Percentiles rank a stretch among this genome's conserved stretches.
Evolutionary conservation across 2,797 vertebrate genomes (phyloP).

Genomic region (Melanogrammus aeglefinus): DNA sequence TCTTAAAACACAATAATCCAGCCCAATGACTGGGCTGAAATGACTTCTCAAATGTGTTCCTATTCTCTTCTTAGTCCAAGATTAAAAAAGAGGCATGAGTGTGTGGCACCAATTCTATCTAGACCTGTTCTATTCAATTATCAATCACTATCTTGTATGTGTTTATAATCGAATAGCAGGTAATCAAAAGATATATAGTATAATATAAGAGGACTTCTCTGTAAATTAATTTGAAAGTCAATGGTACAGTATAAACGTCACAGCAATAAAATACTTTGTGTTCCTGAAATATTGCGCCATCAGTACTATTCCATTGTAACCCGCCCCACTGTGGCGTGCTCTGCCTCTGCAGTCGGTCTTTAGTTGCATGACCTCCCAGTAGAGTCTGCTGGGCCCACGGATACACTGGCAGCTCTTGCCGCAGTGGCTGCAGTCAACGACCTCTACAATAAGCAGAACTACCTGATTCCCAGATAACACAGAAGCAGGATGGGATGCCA

Average conservation of each 20-base stretch:
- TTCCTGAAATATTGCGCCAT: neutral
- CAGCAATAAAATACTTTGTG: neutral
- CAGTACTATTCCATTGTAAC: neutral
- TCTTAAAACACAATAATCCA: neutral
- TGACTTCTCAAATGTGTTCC: neutral
- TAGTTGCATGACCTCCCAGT: conserved; percentile 9
- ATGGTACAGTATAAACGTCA: neutral
- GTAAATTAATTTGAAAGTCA: neutral
- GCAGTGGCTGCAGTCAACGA: conserved; percentile 42
- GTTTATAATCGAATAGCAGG: neutral
- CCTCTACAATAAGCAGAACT: conserved; percentile 26
- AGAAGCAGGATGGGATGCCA: conserved; percentile 14
- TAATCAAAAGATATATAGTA: neutral
- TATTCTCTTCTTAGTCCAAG: neutral
- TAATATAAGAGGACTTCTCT: neutral
- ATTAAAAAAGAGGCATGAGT: neutral
- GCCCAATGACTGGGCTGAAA: neutral
- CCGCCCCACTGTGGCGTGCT: neutral
- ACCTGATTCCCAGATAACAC: conserved; percentile 28
- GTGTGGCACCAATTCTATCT: neutral
- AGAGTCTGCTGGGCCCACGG: conserved; percentile 26
- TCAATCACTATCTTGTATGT: neutral
- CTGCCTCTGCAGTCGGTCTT: neutral
- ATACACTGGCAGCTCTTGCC: conserved; percentile 34
- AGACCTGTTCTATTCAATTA: neutral